Evolutionary conservation across 2,888 invertebrate species (phyloP).

Genomic region (Apantesis nais): DNA sequence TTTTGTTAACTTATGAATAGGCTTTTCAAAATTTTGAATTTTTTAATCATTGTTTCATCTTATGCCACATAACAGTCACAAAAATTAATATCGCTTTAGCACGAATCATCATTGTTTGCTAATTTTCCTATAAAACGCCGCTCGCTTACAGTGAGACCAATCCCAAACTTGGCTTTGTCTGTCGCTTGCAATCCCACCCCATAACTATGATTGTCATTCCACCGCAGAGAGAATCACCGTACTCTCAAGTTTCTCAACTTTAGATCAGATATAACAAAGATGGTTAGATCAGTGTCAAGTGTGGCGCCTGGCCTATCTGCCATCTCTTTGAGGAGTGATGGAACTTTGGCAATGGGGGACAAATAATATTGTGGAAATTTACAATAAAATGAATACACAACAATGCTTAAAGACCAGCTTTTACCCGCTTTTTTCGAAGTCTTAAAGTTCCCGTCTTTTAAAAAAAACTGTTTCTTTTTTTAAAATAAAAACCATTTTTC

Average conservation of each 20-base stretch:
- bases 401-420: neutral
- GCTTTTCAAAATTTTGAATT: no score
- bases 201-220: slow-evolving; percentile 1
- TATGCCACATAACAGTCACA: neutral
- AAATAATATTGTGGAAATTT: neutral
- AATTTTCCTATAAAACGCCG: neutral
- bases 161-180: neutral
- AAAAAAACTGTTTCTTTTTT: neutral
- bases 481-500: neutral
- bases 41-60: neutral
- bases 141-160: neutral
- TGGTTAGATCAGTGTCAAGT: slow-evolving; percentile 64
- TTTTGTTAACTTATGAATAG: no score
- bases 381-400: neutral
- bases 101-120: neutral
- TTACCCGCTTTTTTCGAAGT: no score
- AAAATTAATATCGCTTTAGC: neutral
- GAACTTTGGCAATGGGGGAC: slow-evolving; percentile 11
- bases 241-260: slow-evolving; percentile 68
- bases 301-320: slow-evolving; percentile 57
- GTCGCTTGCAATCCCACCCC: slow-evolving; percentile 26
- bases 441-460: no score
- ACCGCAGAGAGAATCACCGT: slow-evolving; percentile 36
- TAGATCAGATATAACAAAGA: slow-evolving; percentile 73
- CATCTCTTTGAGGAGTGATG: slow-evolving; percentile 37